phyloP scores from a whole-genome alignment of 2,113 vertebrate species.

The Thalassarche chlororhynchos region DNA sequence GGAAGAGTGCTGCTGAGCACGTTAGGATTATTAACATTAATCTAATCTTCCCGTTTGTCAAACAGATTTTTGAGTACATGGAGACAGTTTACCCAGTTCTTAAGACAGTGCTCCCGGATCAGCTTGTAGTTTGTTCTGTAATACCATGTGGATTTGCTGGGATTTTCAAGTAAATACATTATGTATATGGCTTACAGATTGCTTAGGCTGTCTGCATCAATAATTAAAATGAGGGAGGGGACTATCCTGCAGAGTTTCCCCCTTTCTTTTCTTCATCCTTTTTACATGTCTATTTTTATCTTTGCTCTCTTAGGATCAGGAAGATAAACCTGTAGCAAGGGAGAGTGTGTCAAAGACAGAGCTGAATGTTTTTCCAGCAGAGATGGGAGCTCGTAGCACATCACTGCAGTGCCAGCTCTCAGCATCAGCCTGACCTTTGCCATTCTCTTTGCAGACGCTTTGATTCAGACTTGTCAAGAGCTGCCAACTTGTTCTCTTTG shows the following conservation, averaged over 20 bases:
- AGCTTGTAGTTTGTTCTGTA: slow-evolving; percentile 63
- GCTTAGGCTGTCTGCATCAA: slow-evolving; percentile 66
- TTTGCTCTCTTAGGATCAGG: background rate
- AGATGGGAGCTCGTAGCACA: background rate
- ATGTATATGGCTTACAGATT: slow-evolving; percentile 71
- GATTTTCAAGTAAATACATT: slow-evolving; percentile 75
- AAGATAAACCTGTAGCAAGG: background rate
- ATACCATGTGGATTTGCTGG: slow-evolving; percentile 65
- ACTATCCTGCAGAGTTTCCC: background rate
- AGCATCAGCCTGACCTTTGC: slow-evolving; percentile 2
- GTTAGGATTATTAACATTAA: slow-evolving; percentile 69
- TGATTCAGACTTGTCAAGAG: background rate
- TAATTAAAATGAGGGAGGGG: slow-evolving; percentile 63
- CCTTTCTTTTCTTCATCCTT: background rate
- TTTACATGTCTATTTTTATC: background rate
- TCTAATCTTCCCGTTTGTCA: slow-evolving; percentile 66
- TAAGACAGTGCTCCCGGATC: slow-evolving; percentile 58
- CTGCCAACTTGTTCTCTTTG: background rate
- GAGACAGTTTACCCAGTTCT: slow-evolving; percentile 58
- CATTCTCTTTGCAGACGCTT: background rate
- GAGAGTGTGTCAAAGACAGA: background rate
- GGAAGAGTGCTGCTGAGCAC: background rate
- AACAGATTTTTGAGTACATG: slow-evolving; percentile 62
- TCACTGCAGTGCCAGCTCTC: background rate
- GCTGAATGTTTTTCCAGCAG: background rate